These are phyloP conservation scores for Dreissena rostriformis DNA, from an alignment of 1,140 invertebrate species.

Conservation along the genomic window DNA sequence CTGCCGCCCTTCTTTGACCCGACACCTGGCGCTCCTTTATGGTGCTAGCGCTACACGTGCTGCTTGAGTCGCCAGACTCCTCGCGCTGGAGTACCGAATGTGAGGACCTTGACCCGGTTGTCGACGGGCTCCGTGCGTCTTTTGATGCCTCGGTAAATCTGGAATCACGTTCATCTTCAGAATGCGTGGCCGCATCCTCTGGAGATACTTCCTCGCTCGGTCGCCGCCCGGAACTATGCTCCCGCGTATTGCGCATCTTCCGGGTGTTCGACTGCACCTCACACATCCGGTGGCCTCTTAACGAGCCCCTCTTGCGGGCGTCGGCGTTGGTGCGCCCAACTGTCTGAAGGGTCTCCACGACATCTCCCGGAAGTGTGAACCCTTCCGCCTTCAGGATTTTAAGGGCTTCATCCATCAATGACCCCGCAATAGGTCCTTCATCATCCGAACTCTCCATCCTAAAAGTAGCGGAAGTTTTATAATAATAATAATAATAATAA, in stretches of 20 bases:
- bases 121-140: neutral
- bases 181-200: neutral
- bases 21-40: neutral
- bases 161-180: no score
- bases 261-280: slow-evolving; percentile 29
- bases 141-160: no score
- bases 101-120: neutral
- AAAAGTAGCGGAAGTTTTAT: neutral
- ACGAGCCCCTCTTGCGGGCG: slow-evolving; percentile 10
- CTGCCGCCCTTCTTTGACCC: neutral
- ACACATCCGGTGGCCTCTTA: slow-evolving; percentile 33
- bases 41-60: slow-evolving; percentile 43
- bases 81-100: slow-evolving; percentile 11
- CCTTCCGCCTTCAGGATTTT: slow-evolving; percentile 45
- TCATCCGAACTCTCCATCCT: slow-evolving; percentile 20
- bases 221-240: slow-evolving; percentile 15
- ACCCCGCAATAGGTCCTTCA: neutral
- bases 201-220: neutral
- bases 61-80: slow-evolving; percentile 24
- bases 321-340: slow-evolving; percentile 32
- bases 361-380: slow-evolving; percentile 39
- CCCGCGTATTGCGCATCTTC: slow-evolving; percentile 25
- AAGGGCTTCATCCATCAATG: slow-evolving; percentile 40
- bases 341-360: slow-evolving; percentile 40
- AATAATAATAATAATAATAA: no score